A percentile compares a stretch with the other conserved stretches of the same genome.
Conservation (phyloP, 2,888 invertebrate species). For the Silvanus unidentatus region DNA sequence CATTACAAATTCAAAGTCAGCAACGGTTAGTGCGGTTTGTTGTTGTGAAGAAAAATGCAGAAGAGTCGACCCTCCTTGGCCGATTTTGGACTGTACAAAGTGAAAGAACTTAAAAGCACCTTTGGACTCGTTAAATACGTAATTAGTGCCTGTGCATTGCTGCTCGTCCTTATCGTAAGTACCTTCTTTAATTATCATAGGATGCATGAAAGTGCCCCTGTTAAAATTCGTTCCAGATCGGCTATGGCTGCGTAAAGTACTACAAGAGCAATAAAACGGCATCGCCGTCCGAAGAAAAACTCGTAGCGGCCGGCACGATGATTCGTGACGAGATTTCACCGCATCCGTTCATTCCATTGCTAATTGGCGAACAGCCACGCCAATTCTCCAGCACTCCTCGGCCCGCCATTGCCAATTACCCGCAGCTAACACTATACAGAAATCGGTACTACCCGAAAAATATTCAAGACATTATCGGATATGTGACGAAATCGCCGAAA, state of each 20-base stretch:
- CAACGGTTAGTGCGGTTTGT: not conserved
- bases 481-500: constrained; percentile 16
- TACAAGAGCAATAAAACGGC: not conserved
- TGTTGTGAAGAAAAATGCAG: too few species aligned
- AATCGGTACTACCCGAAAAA: constrained; percentile 32
- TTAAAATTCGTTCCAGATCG: not conserved
- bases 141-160: constrained; percentile 19
- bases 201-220: not conserved
- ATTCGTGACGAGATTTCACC: constrained; percentile 6
- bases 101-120: constrained; percentile 18
- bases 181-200: constrained; percentile 2
- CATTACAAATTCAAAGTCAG: not conserved
- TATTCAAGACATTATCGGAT: constrained; percentile 39
- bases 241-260: not conserved
- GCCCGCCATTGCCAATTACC: constrained; percentile 24
- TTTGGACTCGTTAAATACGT: constrained; percentile 17
- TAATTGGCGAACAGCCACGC: constrained; percentile 30
- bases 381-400: constrained; percentile 25
- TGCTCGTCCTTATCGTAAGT: constrained; percentile 30
- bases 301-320: constrained; percentile 8
- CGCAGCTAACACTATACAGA: constrained; percentile 21
- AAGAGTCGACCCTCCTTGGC: constrained; percentile 15
- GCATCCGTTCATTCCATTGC: constrained; percentile 25
- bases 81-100: constrained; percentile 31
- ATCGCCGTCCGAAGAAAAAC: constrained; percentile 10